Evolutionary conservation across 2,113 vertebrate genomes (phyloP), one percentile per base, ranked within the genome.

Genomic region (Tympanuchus pallidicinctus): DNA sequence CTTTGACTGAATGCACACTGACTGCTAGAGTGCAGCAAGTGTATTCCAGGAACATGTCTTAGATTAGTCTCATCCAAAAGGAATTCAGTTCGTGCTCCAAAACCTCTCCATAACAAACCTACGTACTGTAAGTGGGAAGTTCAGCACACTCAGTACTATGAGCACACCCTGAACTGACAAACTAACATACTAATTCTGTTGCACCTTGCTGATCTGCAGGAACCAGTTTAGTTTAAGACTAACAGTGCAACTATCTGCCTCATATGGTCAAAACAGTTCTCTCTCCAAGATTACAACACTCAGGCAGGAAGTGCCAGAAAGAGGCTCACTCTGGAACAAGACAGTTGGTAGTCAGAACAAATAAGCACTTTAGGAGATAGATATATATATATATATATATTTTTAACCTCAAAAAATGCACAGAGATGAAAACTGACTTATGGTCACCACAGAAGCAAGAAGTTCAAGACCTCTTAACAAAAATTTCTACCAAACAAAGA

Each of bases 1-100:
- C 57, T 66, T 42, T 28, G 30, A 57, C 70, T 75, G 13, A 91
- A 18, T 0, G 2, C 17, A 85, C n/a, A 25, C 14, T 1, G 1
- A 28, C 74, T 77, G 59, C 42, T 38, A 17, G 47, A 85, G 40
- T 17, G 27, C 75, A 59, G 0, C 2, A 34, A 42, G 5, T 70
- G 64, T 50, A 88, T 74, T 94, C 85, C 82, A 96, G 54, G 87
- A 95, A 91, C 32, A 65, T 1, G 1, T n/a, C 63, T 81, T 71
- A 25, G 27, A 73, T 63, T 30, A 69, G 30, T 80, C 50, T 93
- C 88, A 94, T 74, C 13, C 42, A 66, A 90, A 93, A 93, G 69
- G 84, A 94, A 95, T 88, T 56, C 50, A 50, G 45, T 52, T 47
- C 64, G 69, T 64, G 21, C 76, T 96, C 65, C 82, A 94, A 93